These are phyloP conservation scores for Mesoligia furuncula DNA, from an alignment of 2,888 invertebrate species.

Conservation along the genomic window DNA sequence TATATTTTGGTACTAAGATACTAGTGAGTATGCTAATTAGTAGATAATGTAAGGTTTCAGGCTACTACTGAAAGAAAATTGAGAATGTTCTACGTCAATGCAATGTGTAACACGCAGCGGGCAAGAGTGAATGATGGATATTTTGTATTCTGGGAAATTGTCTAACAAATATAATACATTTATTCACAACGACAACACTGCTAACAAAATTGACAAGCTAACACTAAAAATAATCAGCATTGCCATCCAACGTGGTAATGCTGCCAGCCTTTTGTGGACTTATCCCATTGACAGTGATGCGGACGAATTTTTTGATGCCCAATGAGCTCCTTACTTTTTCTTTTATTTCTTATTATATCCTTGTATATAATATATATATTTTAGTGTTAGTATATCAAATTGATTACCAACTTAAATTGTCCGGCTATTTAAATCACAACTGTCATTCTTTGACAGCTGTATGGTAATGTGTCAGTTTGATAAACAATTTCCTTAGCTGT, in stretches of 20 bases:
- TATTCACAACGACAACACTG: not conserved
- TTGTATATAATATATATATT: too few relatives aligned
- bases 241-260: not conserved
- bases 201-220: not conserved
- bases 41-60: conserved; percentile 4
- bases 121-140: not conserved
- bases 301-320: not conserved
- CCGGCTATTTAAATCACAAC: not conserved
- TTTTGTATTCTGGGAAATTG: too few relatives aligned
- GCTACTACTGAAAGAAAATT: not conserved
- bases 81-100: not conserved
- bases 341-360: not conserved
- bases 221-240: not conserved
- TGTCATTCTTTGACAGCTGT: too few relatives aligned
- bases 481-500: not conserved
- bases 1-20: not conserved
- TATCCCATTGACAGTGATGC: not conserved
- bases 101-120: not conserved
- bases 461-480: not conserved
- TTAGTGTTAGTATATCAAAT: not conserved
- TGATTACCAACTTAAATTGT: not conserved
- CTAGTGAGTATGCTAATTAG: not conserved
- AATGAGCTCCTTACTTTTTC: not conserved
- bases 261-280: not conserved
- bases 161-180: not conserved